Evolutionary conservation across 2,797 vertebrate genomes (phyloP).

Genomic region (Pachyuromys duprasi): DNA sequence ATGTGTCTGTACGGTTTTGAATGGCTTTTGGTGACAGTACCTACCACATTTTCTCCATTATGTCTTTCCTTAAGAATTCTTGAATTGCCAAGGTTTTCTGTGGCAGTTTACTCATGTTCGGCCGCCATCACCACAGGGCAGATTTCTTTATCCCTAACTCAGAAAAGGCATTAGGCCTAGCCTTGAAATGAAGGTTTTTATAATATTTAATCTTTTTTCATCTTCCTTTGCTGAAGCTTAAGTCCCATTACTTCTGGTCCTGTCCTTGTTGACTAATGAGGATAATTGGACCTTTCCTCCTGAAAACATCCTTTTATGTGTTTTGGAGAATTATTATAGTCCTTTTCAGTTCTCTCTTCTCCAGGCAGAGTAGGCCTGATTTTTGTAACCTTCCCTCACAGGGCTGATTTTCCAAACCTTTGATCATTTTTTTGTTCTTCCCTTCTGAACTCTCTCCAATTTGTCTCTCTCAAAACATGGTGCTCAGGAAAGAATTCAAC

Average conservation of each 20-base stretch:
- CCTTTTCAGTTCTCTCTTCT: constrained; percentile 75
- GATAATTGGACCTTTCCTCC: constrained; percentile 82
- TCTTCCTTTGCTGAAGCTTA: constrained; percentile 77
- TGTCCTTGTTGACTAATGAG: constrained; percentile 80
- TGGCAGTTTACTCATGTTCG: constrained; percentile 63
- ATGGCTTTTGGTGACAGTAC: constrained; percentile 46
- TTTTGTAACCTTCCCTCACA: constrained; percentile 80
- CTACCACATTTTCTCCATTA: neutral
- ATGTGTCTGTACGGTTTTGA: neutral
- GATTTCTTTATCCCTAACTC: constrained; percentile 60
- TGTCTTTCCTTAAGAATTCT: neutral
- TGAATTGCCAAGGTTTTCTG: constrained; percentile 32
- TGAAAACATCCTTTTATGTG: constrained; percentile 76
- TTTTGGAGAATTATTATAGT: constrained; percentile 71
- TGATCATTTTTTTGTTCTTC: constrained; percentile 79
- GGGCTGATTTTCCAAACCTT: constrained; percentile 84
- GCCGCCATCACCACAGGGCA: constrained; percentile 26
- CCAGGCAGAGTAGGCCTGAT: constrained; percentile 64
- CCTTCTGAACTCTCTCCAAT: constrained; percentile 80
- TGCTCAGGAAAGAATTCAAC: constrained; percentile 61
- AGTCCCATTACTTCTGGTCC: constrained; percentile 74
- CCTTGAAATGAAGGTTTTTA: constrained; percentile 74
- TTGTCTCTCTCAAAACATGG: constrained; percentile 72
- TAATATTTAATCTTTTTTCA: constrained; percentile 78
- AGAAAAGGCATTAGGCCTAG: constrained; percentile 69